Base-by-base conservation (phyloP, 2,113 vertebrate genomes). In the Cranoglanis bouderius region DNA sequence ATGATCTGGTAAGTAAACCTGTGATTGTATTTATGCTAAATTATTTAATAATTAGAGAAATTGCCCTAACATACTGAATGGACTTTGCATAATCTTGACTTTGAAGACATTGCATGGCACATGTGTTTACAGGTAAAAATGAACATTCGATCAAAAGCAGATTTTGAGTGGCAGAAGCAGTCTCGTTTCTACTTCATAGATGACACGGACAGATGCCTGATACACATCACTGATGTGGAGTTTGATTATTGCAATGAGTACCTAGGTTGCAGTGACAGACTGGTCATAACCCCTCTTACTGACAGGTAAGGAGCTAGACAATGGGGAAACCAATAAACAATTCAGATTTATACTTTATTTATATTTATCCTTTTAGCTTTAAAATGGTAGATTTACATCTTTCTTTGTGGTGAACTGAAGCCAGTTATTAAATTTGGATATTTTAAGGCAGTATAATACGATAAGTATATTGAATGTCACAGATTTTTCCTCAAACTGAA, bases 131-230 rank as follows among this genome's bases (percentile, higher is more conserved):
- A 65, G 61, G 61, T 65, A 26, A 65, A 65, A 65, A 65, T 65
- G 61, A 65, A 65, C 61, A 65, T 65, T 1, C 24, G 61, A n/a
- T 95, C 96, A 1, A 88, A 91, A 0, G 92, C 92, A 5, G 97
- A 98, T 94, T 98, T 98, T 89, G 97, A 98, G 92, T 98, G 98
- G 98, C 94, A 97, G 78, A 98, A 98, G 89, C 98, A 98, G 93
- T 97, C 96, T 4, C 93, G 97, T 88, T 98, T 98, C 93, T 98
- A 98, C 94, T 98, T 97, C 92, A 92, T 96, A 63, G 97, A 98
- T 89, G 96, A 98, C 81, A 80, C 93, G 0, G 95, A 98, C 94
- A 93, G 95, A 0, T 95, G 96, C 18, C 40, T 96, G 9, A 96
- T 98, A 67, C 95, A 94, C 6, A 98, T 98, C 94, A 98, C 98